Evolutionary conservation across 1,140 invertebrate genomes (phyloP).

Genomic region (Oscheius sp.): DNA sequence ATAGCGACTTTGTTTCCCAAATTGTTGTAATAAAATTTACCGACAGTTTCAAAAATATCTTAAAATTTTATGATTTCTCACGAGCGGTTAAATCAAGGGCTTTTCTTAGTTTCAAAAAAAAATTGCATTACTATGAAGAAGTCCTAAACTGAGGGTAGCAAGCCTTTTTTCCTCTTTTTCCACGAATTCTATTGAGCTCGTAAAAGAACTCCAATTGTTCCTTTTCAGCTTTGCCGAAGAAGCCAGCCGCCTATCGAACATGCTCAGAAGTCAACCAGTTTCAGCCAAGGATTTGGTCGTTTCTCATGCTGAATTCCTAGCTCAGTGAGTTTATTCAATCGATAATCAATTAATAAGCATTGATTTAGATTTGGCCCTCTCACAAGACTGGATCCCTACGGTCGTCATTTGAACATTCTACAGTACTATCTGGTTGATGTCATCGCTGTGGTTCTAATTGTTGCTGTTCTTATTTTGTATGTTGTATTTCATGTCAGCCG

Average conservation of each 20-base stretch:
- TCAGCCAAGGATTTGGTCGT: background rate
- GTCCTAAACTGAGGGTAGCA: too few species aligned
- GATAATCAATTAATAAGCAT: background rate
- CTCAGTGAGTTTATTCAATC: background rate
- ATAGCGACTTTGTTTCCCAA: too few species aligned
- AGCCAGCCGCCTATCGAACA: background rate
- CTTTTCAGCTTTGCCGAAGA: constrained; percentile 15
- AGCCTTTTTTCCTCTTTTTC: too few species aligned
- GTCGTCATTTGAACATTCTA: background rate
- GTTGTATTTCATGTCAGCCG: too few species aligned
- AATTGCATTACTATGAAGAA: too few species aligned
- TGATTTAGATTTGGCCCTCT: constrained; percentile 7
- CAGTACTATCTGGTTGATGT: constrained; percentile 16
- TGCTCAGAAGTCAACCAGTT: background rate
- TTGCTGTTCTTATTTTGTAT: background rate
- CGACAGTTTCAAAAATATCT: too few species aligned
- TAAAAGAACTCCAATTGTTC: too few species aligned
- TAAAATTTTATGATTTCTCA: too few species aligned
- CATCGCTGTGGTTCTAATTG: background rate
- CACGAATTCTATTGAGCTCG: too few species aligned
- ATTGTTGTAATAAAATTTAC: too few species aligned
- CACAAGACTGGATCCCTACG: background rate
- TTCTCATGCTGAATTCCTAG: constrained; percentile 1
- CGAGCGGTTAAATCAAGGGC: too few species aligned
- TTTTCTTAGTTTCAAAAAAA: constrained; percentile 22